Percentiles rank a stretch among this genome's conserved stretches.
phyloP scores from a whole-genome alignment of 2,797 vertebrate genomes.

The Macrochelys suwanniensis region DNA sequence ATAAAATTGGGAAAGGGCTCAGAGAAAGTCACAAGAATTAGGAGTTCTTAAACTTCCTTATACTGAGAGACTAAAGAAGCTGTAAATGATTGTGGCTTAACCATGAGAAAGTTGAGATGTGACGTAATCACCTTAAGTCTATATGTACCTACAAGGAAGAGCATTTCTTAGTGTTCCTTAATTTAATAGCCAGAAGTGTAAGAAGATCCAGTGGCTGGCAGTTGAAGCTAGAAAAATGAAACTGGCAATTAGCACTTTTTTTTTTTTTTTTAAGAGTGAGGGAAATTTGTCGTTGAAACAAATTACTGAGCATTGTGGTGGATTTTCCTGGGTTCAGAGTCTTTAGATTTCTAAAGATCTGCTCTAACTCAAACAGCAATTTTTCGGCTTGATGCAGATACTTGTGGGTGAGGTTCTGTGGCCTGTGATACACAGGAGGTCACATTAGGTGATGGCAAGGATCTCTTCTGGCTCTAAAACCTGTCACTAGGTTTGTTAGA shows the following conservation, averaged over 20 bases:
- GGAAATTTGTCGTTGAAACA: neutral
- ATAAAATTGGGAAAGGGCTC: neutral
- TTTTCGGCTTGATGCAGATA: too few relatives aligned
- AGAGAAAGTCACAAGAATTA: neutral
- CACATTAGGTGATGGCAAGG: neutral
- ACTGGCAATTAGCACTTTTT: neutral
- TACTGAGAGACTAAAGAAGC: neutral
- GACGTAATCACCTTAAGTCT: neutral
- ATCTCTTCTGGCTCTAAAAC: neutral
- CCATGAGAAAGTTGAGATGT: neutral
- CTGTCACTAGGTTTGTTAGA: neutral
- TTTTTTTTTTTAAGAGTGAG: neutral
- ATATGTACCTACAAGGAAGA: neutral
- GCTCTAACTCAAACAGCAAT: neutral
- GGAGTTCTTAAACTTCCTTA: neutral
- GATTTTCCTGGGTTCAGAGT: neutral
- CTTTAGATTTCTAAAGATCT: neutral
- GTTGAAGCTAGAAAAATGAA: neutral
- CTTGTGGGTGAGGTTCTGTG: too few relatives aligned
- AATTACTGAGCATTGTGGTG: neutral
- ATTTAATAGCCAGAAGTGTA: constrained; percentile 12
- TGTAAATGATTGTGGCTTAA: neutral
- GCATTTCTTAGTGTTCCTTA: constrained; percentile 23
- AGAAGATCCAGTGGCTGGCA: neutral
- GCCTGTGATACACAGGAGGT: too few relatives aligned